These are phyloP conservation scores for Drosophila nasuta DNA, from an alignment of 1,140 invertebrate genomes.

Conservation along the genomic window DNA sequence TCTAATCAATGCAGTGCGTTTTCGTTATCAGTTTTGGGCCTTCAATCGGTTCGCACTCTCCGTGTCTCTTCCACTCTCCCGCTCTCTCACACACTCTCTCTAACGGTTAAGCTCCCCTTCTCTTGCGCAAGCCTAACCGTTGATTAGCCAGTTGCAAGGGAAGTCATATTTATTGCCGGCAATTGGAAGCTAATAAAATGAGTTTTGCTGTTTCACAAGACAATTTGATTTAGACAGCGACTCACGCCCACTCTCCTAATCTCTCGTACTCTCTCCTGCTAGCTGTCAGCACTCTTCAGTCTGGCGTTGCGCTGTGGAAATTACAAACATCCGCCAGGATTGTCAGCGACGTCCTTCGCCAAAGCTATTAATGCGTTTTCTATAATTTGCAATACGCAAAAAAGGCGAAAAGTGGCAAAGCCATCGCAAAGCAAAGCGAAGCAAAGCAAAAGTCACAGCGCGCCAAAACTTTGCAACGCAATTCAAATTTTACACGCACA, in stretches of 20 bases:
- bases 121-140: slow-evolving; percentile 12
- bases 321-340: slow-evolving; percentile 68
- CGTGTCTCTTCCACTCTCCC: neutral
- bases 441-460: slow-evolving; percentile 22
- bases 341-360: slow-evolving; percentile 12
- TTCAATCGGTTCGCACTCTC: slow-evolving; percentile 8
- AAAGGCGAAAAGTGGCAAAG: slow-evolving; percentile 25
- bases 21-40: slow-evolving; percentile 22
- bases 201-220: slow-evolving; percentile 56
- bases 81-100: neutral
- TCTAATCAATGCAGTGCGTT: slow-evolving; percentile 44
- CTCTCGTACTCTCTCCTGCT: neutral
- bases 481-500: slow-evolving; percentile 78
- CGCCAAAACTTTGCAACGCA: slow-evolving; percentile 65
- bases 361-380: slow-evolving; percentile 71
- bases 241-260: slow-evolving; percentile 48
- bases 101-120: neutral
- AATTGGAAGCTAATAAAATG: slow-evolving; percentile 69
- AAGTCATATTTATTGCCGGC: slow-evolving; percentile 62
- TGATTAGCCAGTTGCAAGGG: slow-evolving; percentile 72
- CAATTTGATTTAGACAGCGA: slow-evolving; percentile 70
- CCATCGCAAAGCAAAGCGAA: too few species aligned
- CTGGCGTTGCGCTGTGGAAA: slow-evolving; percentile 51
- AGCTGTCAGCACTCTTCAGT: neutral
- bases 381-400: slow-evolving; percentile 74